Percentiles rank a stretch among this genome's conserved stretches.
phyloP scores from a whole-genome alignment of 2,113 vertebrate species.

The Notechis scutatus region DNA sequence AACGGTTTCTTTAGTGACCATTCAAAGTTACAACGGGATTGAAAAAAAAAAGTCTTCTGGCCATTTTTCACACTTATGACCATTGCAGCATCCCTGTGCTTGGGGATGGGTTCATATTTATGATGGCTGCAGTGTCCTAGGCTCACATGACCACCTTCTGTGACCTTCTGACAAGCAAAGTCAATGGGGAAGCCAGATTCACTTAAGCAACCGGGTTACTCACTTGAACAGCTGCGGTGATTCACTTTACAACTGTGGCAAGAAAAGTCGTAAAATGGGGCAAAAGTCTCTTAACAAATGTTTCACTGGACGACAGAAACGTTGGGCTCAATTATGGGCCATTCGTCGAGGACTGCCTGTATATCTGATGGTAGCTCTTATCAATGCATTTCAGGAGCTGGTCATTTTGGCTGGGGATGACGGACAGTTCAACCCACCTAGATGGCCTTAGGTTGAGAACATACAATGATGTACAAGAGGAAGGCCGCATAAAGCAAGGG shows the following conservation, averaged over 20 bases:
- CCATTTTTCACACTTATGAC: background rate
- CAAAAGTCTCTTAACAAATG: background rate
- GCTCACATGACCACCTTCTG: background rate
- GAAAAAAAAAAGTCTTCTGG: background rate
- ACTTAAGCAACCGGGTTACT: background rate
- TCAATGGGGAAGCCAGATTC: background rate
- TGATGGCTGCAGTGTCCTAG: too few relatives aligned
- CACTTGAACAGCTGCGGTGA: background rate
- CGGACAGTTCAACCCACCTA: background rate
- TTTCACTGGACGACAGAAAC: background rate
- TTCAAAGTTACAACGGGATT: background rate
- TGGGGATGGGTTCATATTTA: background rate
- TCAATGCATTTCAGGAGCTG: background rate
- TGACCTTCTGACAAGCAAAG: background rate
- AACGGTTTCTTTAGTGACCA: background rate
- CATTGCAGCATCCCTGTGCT: background rate
- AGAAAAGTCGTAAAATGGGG: background rate
- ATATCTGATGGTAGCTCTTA: background rate
- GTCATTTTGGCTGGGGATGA: background rate
- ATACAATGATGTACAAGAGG: background rate
- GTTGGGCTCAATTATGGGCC: background rate
- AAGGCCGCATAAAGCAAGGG: background rate
- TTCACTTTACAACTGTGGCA: background rate
- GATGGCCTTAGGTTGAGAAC: background rate
- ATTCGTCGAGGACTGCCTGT: background rate